phyloP scores from a whole-genome alignment of 2,797 vertebrate species.

The Microhierax caerulescens region DNA sequence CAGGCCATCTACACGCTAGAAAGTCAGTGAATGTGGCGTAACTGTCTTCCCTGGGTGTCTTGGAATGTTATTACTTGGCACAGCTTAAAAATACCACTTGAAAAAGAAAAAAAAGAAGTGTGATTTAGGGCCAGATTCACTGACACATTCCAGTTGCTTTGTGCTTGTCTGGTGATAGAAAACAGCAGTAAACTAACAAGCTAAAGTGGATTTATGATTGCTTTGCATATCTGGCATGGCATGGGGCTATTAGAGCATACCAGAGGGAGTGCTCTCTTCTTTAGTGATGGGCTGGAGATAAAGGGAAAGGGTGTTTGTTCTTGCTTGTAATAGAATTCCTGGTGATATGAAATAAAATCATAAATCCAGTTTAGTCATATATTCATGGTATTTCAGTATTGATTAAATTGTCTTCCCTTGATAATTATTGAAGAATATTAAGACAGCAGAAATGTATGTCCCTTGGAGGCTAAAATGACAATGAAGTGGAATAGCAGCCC shows the following conservation, averaged over 20 bases:
- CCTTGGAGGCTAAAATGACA: not conserved
- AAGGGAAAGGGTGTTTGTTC: not conserved
- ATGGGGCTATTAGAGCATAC: conserved; percentile 29
- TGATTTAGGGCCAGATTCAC: conserved; percentile 54
- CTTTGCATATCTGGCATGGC: conserved; percentile 50
- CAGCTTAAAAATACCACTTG: conserved; percentile 21
- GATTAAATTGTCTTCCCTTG: not conserved
- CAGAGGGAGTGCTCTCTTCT: conserved; percentile 24
- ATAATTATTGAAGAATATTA: not conserved
- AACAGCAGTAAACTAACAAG: conserved; percentile 63
- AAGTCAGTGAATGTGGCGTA: not conserved
- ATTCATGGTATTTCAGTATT: not conserved
- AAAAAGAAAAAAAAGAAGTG: conserved; percentile 10
- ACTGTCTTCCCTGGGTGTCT: not conserved
- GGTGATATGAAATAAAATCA: not conserved
- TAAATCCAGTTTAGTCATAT: not conserved
- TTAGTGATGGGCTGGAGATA: conserved; percentile 47
- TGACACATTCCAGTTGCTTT: conserved; percentile 62
- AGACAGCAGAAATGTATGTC: not conserved
- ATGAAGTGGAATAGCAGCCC: not conserved
- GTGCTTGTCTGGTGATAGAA: conserved; percentile 59
- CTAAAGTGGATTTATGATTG: conserved; percentile 61
- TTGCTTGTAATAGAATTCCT: not conserved
- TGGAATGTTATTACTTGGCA: conserved; percentile 42
- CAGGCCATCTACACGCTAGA: not conserved